A percentile compares a stretch with the other conserved stretches of the same genome.
phyloP scores from a whole-genome alignment of 2,888 invertebrate species.

The Chloromyia formosa region DNA sequence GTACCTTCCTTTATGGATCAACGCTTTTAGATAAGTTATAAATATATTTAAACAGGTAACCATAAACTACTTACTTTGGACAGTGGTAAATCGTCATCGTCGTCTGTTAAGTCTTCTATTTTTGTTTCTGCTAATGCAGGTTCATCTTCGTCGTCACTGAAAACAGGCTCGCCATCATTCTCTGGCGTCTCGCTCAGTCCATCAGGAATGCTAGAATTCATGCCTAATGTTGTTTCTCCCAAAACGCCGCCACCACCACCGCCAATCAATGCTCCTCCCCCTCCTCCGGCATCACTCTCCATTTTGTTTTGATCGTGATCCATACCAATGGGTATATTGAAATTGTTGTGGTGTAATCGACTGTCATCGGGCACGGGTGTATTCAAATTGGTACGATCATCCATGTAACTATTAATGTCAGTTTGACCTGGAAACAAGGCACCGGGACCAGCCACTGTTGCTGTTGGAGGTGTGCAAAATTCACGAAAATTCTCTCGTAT shows the following conservation, averaged over 20 bases:
- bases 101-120: slow-evolving; percentile 63
- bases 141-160: slow-evolving; percentile 67
- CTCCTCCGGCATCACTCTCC: slow-evolving; percentile 48
- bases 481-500: slow-evolving; percentile 92
- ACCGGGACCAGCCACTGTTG: slow-evolving; percentile 52
- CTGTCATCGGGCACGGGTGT: slow-evolving; percentile 44
- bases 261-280: slow-evolving; percentile 24
- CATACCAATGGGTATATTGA: slow-evolving; percentile 37
- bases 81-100: slow-evolving; percentile 76
- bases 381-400: slow-evolving; percentile 46
- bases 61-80: slow-evolving; percentile 73
- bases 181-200: slow-evolving; percentile 58
- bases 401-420: slow-evolving; percentile 42
- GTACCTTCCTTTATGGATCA: no score
- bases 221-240: slow-evolving; percentile 12
- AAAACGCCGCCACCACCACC: slow-evolving; percentile 30
- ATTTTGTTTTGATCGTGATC: slow-evolving; percentile 47
- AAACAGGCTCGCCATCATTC: slow-evolving; percentile 54
- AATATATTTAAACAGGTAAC: no score
- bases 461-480: slow-evolving; percentile 65
- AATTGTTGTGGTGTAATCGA: slow-evolving; percentile 45
- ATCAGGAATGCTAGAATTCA: slow-evolving; percentile 51
- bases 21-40: no score
- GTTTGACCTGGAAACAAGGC: slow-evolving; percentile 35
- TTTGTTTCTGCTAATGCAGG: slow-evolving; percentile 61